Conservation (phyloP, 2,797 vertebrate genomes). For the Cossypha heuglini region DNA sequence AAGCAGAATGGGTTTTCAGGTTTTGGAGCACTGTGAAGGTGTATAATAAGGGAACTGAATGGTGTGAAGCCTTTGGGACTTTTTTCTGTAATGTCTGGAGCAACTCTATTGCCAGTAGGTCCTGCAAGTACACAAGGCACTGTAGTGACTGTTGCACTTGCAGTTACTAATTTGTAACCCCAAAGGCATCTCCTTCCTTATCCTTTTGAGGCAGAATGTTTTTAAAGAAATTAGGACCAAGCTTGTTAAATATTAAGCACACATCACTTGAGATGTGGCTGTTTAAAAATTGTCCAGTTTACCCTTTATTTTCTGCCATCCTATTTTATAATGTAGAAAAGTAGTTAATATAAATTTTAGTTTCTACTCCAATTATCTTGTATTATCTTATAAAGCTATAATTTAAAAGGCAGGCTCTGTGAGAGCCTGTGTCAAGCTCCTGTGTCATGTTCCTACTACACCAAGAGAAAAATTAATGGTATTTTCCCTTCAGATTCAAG, state of each 20-base stretch:
- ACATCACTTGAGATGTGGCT: background rate
- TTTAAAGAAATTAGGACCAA: background rate
- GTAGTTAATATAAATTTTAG: background rate
- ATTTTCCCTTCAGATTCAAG: background rate
- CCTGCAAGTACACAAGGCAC: background rate
- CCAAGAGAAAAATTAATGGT: background rate
- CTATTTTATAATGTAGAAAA: background rate
- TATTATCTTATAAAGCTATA: background rate
- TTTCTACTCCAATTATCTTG: background rate
- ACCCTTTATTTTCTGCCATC: background rate
- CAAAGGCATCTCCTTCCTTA: background rate
- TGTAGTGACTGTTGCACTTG: background rate
- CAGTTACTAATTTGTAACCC: background rate
- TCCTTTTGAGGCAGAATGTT: background rate
- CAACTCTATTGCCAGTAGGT: background rate
- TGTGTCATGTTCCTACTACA: background rate
- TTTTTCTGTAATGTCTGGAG: background rate
- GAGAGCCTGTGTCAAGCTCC: background rate
- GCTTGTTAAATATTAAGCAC: background rate
- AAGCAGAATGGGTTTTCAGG: background rate
- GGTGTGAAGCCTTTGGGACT: background rate
- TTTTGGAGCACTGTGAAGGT: background rate
- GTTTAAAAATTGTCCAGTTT: background rate
- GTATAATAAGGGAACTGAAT: background rate
- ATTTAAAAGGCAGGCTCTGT: background rate